phyloP scores from a whole-genome alignment of 92 coral and sea anemone species.

The Heteractis magnifica region DNA sequence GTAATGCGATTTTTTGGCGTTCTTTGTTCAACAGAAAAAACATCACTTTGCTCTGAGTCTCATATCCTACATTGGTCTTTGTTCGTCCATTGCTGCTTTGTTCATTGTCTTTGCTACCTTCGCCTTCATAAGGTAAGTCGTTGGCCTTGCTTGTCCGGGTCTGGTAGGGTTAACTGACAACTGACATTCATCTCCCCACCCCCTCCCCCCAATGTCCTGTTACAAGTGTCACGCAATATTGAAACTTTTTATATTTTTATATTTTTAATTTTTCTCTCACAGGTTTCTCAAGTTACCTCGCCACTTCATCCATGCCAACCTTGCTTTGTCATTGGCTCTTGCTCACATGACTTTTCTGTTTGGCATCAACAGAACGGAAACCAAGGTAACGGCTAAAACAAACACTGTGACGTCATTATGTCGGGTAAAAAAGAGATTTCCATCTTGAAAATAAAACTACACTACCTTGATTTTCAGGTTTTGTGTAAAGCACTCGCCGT shows the following conservation, averaged over 20 bases:
- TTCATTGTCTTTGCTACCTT: conserved; percentile 77
- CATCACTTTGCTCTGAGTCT: conserved; percentile 62
- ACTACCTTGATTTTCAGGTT: not conserved
- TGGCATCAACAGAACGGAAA: conserved; percentile 71
- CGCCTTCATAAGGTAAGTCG: conserved; percentile 63
- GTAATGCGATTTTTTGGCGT: not conserved
- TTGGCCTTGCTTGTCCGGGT: not conserved
- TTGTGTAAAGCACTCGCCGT: conserved; percentile 76
- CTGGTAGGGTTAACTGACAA: not conserved
- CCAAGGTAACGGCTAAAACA: conserved; percentile 44
- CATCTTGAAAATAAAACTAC: too few relatives aligned
- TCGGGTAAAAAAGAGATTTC: too few relatives aligned
- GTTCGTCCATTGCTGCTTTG: conserved; percentile 74
- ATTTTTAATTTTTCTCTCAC: not conserved
- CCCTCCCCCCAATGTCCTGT: not conserved
- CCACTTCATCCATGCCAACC: conserved; percentile 85
- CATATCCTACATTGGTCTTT: conserved; percentile 72
- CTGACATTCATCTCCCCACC: not conserved
- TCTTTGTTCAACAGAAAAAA: conserved; percentile 43
- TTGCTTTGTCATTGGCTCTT: conserved; percentile 80
- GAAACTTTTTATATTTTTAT: not conserved
- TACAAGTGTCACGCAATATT: not conserved
- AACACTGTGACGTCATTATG: not conserved
- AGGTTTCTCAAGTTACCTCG: conserved; percentile 79
- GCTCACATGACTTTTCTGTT: conserved; percentile 79